A percentile compares a stretch with the other conserved stretches of the same genome.
These are phyloP conservation scores for Cancer borealis DNA, from an alignment of 2,888 invertebrate species.

Conservation along the genomic window DNA sequence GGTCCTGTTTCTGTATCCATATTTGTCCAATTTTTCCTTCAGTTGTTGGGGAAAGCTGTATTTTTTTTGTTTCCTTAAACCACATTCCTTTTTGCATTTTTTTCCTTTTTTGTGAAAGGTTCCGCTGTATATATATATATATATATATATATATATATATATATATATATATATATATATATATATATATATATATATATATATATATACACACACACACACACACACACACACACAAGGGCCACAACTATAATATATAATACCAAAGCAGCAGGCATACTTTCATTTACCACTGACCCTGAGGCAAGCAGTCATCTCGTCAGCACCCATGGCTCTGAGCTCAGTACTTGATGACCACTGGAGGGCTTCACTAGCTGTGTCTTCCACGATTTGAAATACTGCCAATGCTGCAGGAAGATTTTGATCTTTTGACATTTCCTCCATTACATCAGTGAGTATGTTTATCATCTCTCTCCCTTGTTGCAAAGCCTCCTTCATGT, in stretches of 20 bases:
- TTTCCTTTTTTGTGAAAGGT: too few species aligned
- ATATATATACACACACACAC: background rate
- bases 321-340: background rate
- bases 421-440: background rate
- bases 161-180: background rate
- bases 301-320: background rate
- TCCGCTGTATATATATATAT: too few species aligned
- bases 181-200: background rate
- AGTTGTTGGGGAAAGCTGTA: too few species aligned
- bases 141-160: background rate
- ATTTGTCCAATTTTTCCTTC: too few species aligned
- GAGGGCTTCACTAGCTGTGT: background rate
- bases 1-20: too few species aligned
- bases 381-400: background rate
- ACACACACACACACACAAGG: background rate
- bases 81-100: too few species aligned
- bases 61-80: too few species aligned
- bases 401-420: slow-evolving; percentile 41
- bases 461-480: background rate
- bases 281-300: slow-evolving; percentile 27
- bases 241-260: background rate
- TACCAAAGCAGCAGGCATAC: background rate
- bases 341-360: background rate
- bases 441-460: background rate
- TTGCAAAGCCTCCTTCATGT: background rate